Evolutionary conservation across 2,797 vertebrate species (phyloP), one percentile per base, ranked within the genome.

Genomic region (Xiphorhynchus erythropygius): DNA sequence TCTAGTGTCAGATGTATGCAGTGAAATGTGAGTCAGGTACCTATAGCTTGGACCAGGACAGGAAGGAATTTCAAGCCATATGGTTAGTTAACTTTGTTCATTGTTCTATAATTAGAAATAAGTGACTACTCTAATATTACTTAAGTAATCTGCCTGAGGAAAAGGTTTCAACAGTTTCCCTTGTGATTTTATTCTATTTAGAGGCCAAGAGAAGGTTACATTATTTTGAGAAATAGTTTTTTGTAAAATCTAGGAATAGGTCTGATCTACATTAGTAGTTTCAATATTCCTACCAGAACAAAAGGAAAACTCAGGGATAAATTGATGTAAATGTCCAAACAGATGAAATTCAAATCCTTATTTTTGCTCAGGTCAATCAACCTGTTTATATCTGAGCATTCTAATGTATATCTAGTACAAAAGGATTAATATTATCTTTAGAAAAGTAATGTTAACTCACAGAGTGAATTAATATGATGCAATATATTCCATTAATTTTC

Each of bases 1-100:
- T 27, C 22, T 25, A 6, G 15, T 19, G 7, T 32, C 11, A 2
- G 28, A 14, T 27, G 10, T 3, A 15, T 1, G 2, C 63, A 30
- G 63, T 60, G 84, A 75, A 69, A 55, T 11, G 4, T 35, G 42
- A 74, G 24, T 39, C 50, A 50, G 18, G 23, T 37, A 53, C 15
- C 55, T 57, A 23, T 27, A 53, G n/a, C 35, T 70, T 79, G 59
- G 32, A 44, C 39, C 32, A 33, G 39, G 33, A 32, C 33, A 71
- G 23, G 52, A 80, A 62, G 30, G 9, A 35, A 50, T 37, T 41
- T 79, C 30, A 62, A 91, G 23, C 37, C 8, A 18, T 41, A 30
- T 12, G 23, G 9, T 75, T 62, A 27, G 9, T 56, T 84, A 1
- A 1, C 10, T 42, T 63, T 28, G 25, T 52, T 57, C 60, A 27